These are phyloP conservation scores for Clarias batrachus DNA, from an alignment of 2,113 vertebrate species.

Conservation along the genomic window DNA sequence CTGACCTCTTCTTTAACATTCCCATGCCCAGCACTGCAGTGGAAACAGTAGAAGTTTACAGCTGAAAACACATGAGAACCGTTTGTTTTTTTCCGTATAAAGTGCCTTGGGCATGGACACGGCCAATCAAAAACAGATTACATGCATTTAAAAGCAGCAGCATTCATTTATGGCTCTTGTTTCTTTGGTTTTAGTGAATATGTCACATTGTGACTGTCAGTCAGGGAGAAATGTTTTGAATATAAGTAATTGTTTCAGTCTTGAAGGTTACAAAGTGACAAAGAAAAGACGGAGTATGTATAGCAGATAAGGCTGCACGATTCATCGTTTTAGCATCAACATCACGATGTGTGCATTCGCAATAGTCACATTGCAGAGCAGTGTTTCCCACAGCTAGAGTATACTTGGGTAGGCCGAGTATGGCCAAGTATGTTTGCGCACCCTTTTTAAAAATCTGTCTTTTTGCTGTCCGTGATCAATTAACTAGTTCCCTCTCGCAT, in stretches of 20 bases:
- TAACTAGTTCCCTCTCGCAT: too few species aligned
- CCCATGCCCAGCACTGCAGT: slow-evolving; percentile 18
- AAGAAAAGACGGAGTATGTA: background rate
- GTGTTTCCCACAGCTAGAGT: too few species aligned
- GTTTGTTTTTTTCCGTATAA: slow-evolving; percentile 33
- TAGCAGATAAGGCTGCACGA: too few species aligned
- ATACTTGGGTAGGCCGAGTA: too few species aligned
- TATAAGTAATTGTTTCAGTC: slow-evolving; percentile 55
- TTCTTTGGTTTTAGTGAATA: background rate
- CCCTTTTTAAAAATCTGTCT: too few species aligned
- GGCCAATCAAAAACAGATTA: background rate
- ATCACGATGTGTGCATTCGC: too few species aligned
- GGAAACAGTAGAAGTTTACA: slow-evolving; percentile 49
- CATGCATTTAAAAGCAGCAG: background rate
- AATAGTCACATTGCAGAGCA: too few species aligned
- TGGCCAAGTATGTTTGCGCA: too few species aligned
- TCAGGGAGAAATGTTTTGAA: slow-evolving; percentile 44
- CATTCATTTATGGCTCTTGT: background rate
- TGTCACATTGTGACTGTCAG: slow-evolving; percentile 29
- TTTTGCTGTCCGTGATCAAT: too few species aligned
- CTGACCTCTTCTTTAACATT: slow-evolving; percentile 1
- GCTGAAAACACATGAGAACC: slow-evolving; percentile 57
- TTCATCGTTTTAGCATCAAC: too few species aligned
- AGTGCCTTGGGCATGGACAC: background rate
- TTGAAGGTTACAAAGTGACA: slow-evolving; percentile 46